These are phyloP conservation scores for Notothenia coriiceps DNA, from an alignment of 2,113 vertebrate species.

Conservation along the genomic window DNA sequence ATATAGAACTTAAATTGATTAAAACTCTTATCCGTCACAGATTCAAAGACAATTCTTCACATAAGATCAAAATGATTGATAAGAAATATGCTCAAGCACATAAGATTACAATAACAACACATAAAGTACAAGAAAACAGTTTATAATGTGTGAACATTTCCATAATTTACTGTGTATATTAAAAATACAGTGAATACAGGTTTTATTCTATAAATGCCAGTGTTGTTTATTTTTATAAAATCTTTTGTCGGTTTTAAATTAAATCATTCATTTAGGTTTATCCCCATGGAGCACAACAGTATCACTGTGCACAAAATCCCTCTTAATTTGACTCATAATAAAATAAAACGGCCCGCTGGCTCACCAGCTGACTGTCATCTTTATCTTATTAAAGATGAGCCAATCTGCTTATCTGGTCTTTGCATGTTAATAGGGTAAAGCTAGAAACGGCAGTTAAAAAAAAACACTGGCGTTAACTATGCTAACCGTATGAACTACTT, in stretches of 20 bases:
- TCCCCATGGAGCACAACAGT: constrained; percentile 1
- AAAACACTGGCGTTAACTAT: neutral
- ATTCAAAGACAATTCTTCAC: neutral
- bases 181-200: too few relatives aligned
- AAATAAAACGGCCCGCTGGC: constrained; percentile 48
- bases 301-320: constrained; percentile 11
- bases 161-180: too few relatives aligned
- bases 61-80: neutral
- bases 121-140: neutral
- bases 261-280: constrained; percentile 14
- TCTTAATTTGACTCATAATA: constrained; percentile 41
- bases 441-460: constrained; percentile 4
- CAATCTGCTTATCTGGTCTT: constrained; percentile 63
- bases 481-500: neutral
- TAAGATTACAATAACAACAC: neutral
- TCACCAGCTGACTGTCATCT: constrained; percentile 55
- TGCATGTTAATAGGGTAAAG: constrained; percentile 56
- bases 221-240: too few relatives aligned
- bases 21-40: neutral
- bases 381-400: constrained; percentile 67
- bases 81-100: neutral
- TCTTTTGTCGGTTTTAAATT: neutral
- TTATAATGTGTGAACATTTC: neutral
- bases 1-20: neutral
- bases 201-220: too few relatives aligned